Base-by-base conservation (phyloP, 2,797 vertebrate species). In the Lacerta agilis region DNA sequence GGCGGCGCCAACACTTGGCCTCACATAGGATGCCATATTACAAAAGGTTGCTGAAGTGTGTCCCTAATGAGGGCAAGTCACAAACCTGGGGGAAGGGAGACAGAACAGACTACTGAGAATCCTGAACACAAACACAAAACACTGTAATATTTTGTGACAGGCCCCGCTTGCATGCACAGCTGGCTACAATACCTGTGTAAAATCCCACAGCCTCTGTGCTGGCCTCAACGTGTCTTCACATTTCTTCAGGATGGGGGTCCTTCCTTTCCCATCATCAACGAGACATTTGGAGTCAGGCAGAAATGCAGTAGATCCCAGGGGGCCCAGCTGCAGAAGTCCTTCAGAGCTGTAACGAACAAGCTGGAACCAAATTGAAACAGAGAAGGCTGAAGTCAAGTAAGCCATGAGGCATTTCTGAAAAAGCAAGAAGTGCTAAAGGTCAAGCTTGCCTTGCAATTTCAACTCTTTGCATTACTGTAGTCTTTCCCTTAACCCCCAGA, bases 261-360 rank as follows among this genome's bases (percentile, higher is more conserved):
- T 98, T 91, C 98, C 98, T 95, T 97, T 98, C 81, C 98, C 98
- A 0, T 99, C 99, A 0, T 99, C 99, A 1, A 99, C 94, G 13
- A 99, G 98, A 92, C 99, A 99, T 97, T 98, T 99, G 33, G 99
- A 99, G 96, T 99, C 98, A 0, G 99, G 99, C 94, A 99, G 96
- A 87, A 99, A 99, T 41, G 98, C 98, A 0, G 99, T 99, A 3
- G 99, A 99, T 89, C 99, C 99, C 94, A 99, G 95, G 0, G 99
- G 98, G 17, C 99, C 99, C 29, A 99, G 96, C 96, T 99, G 99
- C 86, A 99, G 97, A 69, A 99, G 97, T 0, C 99, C 99, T 20
- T 99, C 98, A 0, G 97, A 97, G 29, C 98, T 98, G 94, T 99
- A 99, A 80, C 99, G 97, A n/a, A 99, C 98, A 0, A 99, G 97